Conservation (phyloP, 1,140 invertebrate genomes). For the Scaptomyza graminum region DNA sequence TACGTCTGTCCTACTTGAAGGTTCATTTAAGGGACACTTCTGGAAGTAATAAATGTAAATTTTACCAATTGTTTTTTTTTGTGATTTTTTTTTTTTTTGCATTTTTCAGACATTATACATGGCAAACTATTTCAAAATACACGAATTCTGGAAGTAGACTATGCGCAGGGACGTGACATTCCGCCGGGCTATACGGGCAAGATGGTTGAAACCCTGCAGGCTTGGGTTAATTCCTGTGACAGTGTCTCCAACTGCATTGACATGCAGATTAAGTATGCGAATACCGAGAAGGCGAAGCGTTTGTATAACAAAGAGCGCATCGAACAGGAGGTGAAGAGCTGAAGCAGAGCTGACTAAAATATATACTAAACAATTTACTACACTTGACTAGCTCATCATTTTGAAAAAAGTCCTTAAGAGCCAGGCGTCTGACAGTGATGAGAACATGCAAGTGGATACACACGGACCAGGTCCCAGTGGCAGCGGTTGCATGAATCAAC, state of each 20-base stretch:
- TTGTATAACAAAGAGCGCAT: conserved; percentile 92
- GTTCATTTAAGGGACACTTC: neutral
- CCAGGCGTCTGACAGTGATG: conserved; percentile 87
- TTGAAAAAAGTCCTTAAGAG: conserved; percentile 93
- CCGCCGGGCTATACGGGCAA: conserved; percentile 90
- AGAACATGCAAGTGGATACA: conserved; percentile 86
- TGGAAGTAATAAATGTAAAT: neutral
- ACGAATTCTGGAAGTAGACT: conserved; percentile 96
- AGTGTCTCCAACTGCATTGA: conserved; percentile 94
- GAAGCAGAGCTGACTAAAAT: neutral
- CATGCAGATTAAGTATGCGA: conserved; percentile 94
- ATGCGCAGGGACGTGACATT: conserved; percentile 96
- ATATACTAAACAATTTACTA: neutral
- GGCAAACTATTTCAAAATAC: conserved; percentile 98
- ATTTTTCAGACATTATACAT: conserved; percentile 95
- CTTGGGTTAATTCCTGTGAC: conserved; percentile 96
- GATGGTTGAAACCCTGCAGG: conserved; percentile 92
- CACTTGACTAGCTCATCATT: conserved; percentile 87
- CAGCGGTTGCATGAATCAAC: conserved; percentile 49
- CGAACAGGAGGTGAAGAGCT: conserved; percentile 91
- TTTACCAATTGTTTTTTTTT: neutral
- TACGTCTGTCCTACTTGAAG: neutral
- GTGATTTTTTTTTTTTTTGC: too few species aligned
- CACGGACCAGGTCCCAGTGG: conserved; percentile 76
- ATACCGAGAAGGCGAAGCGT: conserved; percentile 92